phyloP scores from a whole-genome alignment of 2,113 vertebrate genomes.

The Urocynchramus pylzowi region DNA sequence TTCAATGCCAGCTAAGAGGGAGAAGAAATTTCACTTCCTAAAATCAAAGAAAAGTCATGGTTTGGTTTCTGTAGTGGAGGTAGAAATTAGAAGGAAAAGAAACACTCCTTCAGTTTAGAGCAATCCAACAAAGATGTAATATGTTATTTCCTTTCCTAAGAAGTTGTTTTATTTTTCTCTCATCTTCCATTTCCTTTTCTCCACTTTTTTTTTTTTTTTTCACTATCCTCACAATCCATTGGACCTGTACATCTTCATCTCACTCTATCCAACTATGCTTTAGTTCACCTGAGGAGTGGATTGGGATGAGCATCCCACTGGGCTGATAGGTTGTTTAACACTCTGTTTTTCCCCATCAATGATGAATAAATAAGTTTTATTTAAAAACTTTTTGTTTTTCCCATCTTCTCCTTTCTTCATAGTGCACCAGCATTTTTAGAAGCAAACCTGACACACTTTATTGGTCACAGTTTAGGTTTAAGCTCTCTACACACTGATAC shows the following conservation, averaged over 20 bases:
- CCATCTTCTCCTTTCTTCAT: background rate
- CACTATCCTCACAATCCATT: background rate
- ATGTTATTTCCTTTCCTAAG: background rate
- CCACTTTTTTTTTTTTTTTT: background rate
- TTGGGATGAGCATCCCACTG: background rate
- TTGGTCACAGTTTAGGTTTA: background rate
- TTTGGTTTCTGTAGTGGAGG: background rate
- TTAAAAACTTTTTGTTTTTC: background rate
- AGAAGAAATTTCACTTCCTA: background rate
- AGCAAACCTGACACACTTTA: background rate
- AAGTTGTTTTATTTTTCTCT: background rate
- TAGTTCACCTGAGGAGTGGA: background rate
- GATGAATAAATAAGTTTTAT: background rate
- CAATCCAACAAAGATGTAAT: background rate
- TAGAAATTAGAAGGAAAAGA: background rate
- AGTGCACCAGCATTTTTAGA: background rate
- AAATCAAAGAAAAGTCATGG: background rate
- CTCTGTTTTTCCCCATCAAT: background rate
- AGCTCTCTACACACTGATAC: background rate
- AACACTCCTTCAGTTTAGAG: background rate
- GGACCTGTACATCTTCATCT: background rate
- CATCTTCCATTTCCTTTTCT: background rate
- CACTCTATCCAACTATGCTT: background rate
- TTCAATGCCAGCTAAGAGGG: background rate
- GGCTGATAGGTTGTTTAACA: background rate